phyloP scores from a whole-genome alignment of 2,113 vertebrate genomes.

The Anolis sagrei region DNA sequence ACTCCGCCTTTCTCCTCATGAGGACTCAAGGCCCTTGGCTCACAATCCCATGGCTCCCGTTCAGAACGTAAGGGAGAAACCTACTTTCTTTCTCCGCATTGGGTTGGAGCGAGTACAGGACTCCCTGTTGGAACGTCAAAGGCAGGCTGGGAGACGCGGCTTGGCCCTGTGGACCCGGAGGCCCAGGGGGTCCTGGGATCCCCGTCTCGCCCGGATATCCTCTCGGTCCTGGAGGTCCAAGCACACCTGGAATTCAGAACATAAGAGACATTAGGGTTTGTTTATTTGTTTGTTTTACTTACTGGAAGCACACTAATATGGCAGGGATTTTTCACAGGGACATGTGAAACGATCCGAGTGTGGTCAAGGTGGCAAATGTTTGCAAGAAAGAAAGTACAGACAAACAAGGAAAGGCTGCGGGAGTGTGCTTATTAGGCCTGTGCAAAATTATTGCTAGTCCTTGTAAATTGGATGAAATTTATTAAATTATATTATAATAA shows the following conservation, averaged over 20 bases:
- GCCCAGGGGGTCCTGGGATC: slow-evolving; percentile 82
- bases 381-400: too few species aligned
- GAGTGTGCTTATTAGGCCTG: too few species aligned
- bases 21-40: neutral
- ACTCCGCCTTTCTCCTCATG: too few species aligned
- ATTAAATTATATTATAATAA: too few species aligned
- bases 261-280: slow-evolving; percentile 31
- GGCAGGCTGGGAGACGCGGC: slow-evolving; percentile 73
- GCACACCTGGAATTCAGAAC: slow-evolving; percentile 70
- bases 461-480: too few species aligned
- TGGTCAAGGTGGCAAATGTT: too few species aligned
- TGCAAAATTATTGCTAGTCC: too few species aligned
- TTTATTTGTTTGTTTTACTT: neutral
- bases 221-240: slow-evolving; percentile 80
- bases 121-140: slow-evolving; percentile 76
- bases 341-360: too few species aligned
- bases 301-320: neutral
- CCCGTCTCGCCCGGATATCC: slow-evolving; percentile 85
- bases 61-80: slow-evolving; percentile 22
- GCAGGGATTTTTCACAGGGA: too few species aligned
- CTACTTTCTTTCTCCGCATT: slow-evolving; percentile 81
- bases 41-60: neutral
- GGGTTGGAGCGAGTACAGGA: slow-evolving; percentile 84
- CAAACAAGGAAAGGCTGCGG: too few species aligned
- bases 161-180: slow-evolving; percentile 85